phyloP scores from a whole-genome alignment of 2,888 invertebrate genomes.

The Rhagonycha lutea region DNA sequence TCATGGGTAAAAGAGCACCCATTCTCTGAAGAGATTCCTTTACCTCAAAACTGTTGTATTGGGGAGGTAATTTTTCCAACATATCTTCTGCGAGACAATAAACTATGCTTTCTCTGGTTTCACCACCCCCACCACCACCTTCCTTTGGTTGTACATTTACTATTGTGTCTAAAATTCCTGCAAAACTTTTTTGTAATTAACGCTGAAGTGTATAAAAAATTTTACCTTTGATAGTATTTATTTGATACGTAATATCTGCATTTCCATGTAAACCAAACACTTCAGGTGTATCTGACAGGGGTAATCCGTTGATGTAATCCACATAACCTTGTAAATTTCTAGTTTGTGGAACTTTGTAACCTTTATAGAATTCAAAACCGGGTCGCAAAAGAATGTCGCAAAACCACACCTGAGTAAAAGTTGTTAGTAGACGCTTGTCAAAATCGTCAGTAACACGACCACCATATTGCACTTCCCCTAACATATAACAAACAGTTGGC shows the following conservation, averaged over 20 bases:
- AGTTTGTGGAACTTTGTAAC: slow-evolving; percentile 88
- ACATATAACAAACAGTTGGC: slow-evolving; percentile 97
- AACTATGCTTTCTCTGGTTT: slow-evolving; percentile 90
- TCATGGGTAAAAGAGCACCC: slow-evolving; percentile 93
- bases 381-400: slow-evolving; percentile 85
- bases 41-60: slow-evolving; percentile 88
- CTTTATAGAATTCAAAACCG: slow-evolving; percentile 91
- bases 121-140: slow-evolving; percentile 89
- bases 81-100: slow-evolving; percentile 92
- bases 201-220: background rate
- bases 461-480: slow-evolving; percentile 82
- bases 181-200: background rate
- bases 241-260: slow-evolving; percentile 97
- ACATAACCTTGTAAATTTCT: slow-evolving; percentile 79
- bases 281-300: slow-evolving; percentile 87
- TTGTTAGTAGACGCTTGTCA: slow-evolving; percentile 89
- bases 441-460: slow-evolving; percentile 97
- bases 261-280: slow-evolving; percentile 96
- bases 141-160: slow-evolving; percentile 97
- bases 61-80: slow-evolving; percentile 81
- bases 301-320: slow-evolving; percentile 82
- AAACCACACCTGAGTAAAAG: slow-evolving; percentile 95
- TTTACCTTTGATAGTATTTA: slow-evolving; percentile 87
- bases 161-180: slow-evolving; percentile 87
- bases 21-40: slow-evolving; percentile 86